Percentiles rank a stretch among this genome's conserved stretches.
Conservation (phyloP, 2,113 vertebrate species). For the Canis aureus region DNA sequence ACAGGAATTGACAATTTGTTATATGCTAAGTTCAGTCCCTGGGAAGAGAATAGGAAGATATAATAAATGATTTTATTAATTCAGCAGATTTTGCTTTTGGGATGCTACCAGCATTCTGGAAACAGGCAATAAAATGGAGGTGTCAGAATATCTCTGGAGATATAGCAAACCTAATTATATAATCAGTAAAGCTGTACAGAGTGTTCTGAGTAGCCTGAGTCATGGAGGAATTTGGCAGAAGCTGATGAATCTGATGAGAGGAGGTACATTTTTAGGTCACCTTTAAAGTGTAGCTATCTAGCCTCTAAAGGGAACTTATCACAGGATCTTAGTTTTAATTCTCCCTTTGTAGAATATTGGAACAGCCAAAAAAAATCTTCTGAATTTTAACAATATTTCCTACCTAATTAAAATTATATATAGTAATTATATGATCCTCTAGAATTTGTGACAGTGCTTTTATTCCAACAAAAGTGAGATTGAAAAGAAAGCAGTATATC, state of each 20-base stretch:
- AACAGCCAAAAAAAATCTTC: constrained; percentile 43
- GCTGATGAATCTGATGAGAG: constrained; percentile 70
- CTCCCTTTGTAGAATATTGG: constrained; percentile 1
- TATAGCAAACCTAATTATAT: constrained; percentile 74
- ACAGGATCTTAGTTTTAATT: constrained; percentile 60
- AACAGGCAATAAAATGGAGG: constrained; percentile 46
- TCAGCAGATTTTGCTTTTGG: constrained; percentile 65
- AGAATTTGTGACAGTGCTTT: constrained; percentile 49
- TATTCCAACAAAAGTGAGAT: constrained; percentile 43
- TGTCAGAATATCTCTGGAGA: constrained; percentile 69
- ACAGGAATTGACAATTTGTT: constrained; percentile 34
- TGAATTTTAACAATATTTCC: constrained; percentile 60
- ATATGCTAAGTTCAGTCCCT: constrained; percentile 8
- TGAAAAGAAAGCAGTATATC: constrained; percentile 21
- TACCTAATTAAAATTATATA: constrained; percentile 33
- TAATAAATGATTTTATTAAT: constrained; percentile 42
- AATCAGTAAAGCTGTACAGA: constrained; percentile 69
- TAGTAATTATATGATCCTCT: constrained; percentile 3
- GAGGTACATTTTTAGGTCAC: constrained; percentile 79
- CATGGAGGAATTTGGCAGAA: constrained; percentile 81
- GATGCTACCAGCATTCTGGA: constrained; percentile 56
- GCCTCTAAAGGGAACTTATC: constrained; percentile 62
- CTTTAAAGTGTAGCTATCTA: constrained; percentile 73
- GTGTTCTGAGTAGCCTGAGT: constrained; percentile 78
- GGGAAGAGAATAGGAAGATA: constrained; percentile 7